phyloP scores from a whole-genome alignment of 2,113 vertebrate genomes.

The Coptodon bakossiorum region DNA sequence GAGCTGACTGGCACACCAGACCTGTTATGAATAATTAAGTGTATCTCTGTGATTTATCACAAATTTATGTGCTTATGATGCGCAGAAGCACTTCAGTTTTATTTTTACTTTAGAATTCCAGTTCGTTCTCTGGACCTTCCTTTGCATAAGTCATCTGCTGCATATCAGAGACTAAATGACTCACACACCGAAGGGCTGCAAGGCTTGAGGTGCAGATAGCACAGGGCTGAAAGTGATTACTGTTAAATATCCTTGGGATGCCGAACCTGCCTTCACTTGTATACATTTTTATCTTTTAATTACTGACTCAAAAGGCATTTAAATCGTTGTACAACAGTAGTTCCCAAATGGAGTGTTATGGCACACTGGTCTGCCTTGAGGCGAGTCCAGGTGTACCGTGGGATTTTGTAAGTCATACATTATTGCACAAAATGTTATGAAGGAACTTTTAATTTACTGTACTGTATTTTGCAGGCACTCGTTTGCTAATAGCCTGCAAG shows the following conservation, averaged over 20 bases:
- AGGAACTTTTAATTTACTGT: not conserved
- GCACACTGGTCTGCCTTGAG: not conserved
- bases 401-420: not conserved
- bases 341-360: not conserved
- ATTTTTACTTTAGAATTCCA: not conserved
- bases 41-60: not conserved
- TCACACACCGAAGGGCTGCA: not conserved
- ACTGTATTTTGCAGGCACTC: not conserved
- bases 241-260: not conserved
- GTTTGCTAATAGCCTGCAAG: not conserved
- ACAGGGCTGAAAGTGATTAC: not conserved
- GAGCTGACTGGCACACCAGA: not conserved
- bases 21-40: not conserved
- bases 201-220: not conserved
- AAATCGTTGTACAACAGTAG: not conserved
- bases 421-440: not conserved
- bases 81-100: not conserved
- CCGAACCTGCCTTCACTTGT: not conserved
- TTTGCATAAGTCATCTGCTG: not conserved
- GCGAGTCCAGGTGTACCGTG: not conserved
- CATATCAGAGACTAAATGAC: not conserved
- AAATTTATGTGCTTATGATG: not conserved
- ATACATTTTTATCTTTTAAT: not conserved
- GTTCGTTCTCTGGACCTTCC: not conserved
- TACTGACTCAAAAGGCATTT: not conserved